Evolutionary conservation across 2,888 invertebrate species (phyloP).

Genomic region (Drosophila kanekoi): DNA sequence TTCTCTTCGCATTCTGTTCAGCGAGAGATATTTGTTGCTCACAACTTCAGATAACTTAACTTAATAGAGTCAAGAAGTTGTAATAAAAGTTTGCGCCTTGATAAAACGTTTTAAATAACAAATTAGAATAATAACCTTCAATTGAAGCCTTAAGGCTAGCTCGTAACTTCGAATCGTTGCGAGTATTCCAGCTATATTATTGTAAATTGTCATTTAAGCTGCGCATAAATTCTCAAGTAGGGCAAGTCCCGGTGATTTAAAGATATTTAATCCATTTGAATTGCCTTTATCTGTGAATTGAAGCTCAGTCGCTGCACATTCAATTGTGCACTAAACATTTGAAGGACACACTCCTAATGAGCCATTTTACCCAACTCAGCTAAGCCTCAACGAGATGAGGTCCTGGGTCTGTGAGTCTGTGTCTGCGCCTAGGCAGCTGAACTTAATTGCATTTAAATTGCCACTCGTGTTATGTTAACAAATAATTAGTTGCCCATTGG

Average conservation of each 20-base stretch:
- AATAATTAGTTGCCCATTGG: conserved; percentile 80
- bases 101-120: too few species aligned
- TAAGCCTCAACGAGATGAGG: conserved; percentile 28
- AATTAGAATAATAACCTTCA: too few species aligned
- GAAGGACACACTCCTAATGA: conserved; percentile 69
- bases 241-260: conserved; percentile 13
- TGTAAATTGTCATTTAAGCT: conserved; percentile 8
- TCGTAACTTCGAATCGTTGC: neutral
- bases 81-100: too few species aligned
- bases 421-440: conserved; percentile 43
- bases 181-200: neutral
- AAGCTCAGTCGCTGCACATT: conserved; percentile 41
- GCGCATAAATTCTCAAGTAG: conserved; percentile 4
- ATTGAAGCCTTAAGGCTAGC: too few species aligned
- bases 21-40: too few species aligned
- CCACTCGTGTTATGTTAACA: conserved; percentile 82
- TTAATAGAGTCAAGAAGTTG: too few species aligned
- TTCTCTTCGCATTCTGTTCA: too few species aligned
- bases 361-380: conserved; percentile 45
- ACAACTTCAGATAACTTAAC: too few species aligned
- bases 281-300: conserved; percentile 23
- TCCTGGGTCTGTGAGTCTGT: neutral
- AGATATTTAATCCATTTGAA: conserved; percentile 35
- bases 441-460: conserved; percentile 81
- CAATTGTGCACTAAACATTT: conserved; percentile 52